Evolutionary conservation across 2,888 invertebrate genomes (phyloP).

Genomic region (Aporophyla nigra): DNA sequence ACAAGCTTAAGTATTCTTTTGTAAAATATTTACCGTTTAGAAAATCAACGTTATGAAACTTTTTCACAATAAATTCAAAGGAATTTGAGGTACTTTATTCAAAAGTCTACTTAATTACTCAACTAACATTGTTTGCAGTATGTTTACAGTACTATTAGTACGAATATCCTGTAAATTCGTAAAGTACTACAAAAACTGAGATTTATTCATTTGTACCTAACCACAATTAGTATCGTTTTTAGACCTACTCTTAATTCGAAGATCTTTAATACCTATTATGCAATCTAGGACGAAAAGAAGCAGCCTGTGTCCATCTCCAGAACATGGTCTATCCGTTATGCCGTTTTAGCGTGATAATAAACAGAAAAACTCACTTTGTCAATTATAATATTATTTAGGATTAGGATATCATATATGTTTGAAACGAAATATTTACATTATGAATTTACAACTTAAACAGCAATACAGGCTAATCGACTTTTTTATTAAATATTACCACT

Average conservation of each 20-base stretch:
- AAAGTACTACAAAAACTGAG: background rate
- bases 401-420: background rate
- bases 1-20: background rate
- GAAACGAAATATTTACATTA: background rate
- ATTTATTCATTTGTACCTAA: background rate
- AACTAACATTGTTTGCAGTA: background rate
- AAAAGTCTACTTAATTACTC: background rate
- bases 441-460: background rate
- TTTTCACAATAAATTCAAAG: background rate
- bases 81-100: too few species aligned
- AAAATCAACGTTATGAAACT: background rate
- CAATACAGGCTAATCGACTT: background rate
- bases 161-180: background rate
- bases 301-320: too few species aligned
- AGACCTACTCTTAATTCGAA: background rate
- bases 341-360: background rate
- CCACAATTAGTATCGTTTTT: background rate
- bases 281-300: too few species aligned
- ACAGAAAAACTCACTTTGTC: background rate
- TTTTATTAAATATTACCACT: too few species aligned
- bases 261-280: too few species aligned
- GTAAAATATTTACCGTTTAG: background rate
- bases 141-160: background rate
- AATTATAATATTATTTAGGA: background rate
- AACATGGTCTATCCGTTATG: too few species aligned